Base-by-base conservation (phyloP, 2,797 vertebrate species). In the Mormyrus proboscirostris region DNA sequence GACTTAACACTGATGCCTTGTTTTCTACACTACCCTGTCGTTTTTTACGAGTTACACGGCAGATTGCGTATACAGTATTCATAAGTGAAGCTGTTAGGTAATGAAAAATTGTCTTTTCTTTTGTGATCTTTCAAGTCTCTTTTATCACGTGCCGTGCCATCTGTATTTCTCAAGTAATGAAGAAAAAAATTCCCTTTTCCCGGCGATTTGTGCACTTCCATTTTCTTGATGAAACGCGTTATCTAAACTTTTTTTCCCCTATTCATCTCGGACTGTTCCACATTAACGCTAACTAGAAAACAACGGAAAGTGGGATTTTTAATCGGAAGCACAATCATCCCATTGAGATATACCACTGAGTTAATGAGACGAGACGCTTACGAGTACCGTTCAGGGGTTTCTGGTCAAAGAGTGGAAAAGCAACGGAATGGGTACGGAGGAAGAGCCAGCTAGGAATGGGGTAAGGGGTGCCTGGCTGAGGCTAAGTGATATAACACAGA, bases 91-190 rank as follows among this genome's bases (percentile, higher is more conserved):
- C 47, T 12, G n/a, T 84, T 25, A 51, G 19, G n/a, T 84, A 47
- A 79, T n/a, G 5, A 44, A 79, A 44, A 12, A 16, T 16, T 33
- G 25, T 51, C 22, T 86, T 51, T 53, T 16, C 19, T 7, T 55
- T 14, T 14, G 10, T 86, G 10, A 47, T 55, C 22, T 53, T 29
- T 53, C 22, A 29, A 33, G 57, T 14, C 19, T 8, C 38, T 25
- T 29, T 14, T 41, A 38, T 14, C 38, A 33, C 19, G 29, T 53
- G 65, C 62, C 88, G 47, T 49, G 88, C 85, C 65, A 88, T 89
- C 90, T 65, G 91, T 86, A 83, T 59, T 57, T 69, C 89, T 89
- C 38, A 50, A 73, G 33, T 22, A 76, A 57, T 59, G 8, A 41
- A 76, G 88, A 59, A 82, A 91, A 59, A 90, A 6, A 22, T 22